phyloP scores from a whole-genome alignment of 2,113 vertebrate species.

The Seriola dumerili region DNA sequence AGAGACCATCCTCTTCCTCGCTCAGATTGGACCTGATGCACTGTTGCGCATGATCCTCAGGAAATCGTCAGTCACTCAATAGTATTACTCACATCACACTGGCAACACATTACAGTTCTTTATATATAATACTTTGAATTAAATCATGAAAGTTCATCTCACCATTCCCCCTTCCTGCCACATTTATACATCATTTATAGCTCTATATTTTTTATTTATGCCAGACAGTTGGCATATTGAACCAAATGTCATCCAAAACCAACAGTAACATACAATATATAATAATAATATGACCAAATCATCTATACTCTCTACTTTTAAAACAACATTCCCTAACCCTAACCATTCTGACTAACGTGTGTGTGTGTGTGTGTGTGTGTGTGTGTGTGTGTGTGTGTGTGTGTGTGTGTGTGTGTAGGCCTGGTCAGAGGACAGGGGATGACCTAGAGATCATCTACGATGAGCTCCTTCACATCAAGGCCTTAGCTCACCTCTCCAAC shows the following conservation, averaged over 20 bases:
- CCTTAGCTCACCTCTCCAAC: slow-evolving; percentile 97
- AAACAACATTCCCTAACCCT: no score
- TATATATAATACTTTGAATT: not conserved
- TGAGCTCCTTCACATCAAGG: slow-evolving; percentile 98
- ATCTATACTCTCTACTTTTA: not conserved
- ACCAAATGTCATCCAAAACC: not conserved
- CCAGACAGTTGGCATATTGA: not conserved
- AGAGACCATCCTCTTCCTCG: slow-evolving; percentile 94
- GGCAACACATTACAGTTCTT: not conserved
- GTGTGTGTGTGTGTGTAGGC: slow-evolving; percentile 82
- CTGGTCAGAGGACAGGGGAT: slow-evolving; percentile 95
- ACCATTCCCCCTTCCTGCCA: not conserved
- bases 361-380: not conserved
- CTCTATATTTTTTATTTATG: not conserved
- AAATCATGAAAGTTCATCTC: not conserved
- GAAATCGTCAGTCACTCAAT: slow-evolving; percentile 89
- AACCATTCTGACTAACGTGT: slow-evolving; percentile 38
- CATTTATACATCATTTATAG: not conserved
- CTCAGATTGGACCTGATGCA: slow-evolving; percentile 95
- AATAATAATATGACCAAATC: not conserved
- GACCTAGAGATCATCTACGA: slow-evolving; percentile 98
- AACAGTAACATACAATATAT: no score
- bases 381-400: not conserved
- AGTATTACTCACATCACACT: not conserved
- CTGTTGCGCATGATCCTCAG: slow-evolving; percentile 98